These are phyloP conservation scores for Micronycteris hirsuta DNA, from an alignment of 2,113 vertebrate species.

Conservation along the genomic window DNA sequence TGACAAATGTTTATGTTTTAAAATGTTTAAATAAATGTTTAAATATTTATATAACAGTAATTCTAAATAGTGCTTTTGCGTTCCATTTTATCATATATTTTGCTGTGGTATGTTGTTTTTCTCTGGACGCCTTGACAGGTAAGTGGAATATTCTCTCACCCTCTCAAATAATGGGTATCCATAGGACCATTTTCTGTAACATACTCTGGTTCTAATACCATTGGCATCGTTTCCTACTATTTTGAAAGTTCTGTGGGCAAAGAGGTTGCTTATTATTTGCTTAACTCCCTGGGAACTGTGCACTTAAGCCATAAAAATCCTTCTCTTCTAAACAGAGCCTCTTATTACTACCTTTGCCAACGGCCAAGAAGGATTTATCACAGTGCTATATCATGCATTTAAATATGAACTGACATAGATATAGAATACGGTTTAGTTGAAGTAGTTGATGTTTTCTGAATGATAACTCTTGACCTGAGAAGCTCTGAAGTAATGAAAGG, in stretches of 20 bases:
- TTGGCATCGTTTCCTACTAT: not conserved
- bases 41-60: not conserved
- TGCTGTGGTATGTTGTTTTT: not conserved
- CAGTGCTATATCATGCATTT: not conserved
- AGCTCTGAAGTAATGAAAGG: constrained; percentile 55
- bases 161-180: not conserved
- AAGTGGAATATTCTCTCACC: not conserved
- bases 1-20: not conserved
- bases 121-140: not conserved
- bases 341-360: not conserved
- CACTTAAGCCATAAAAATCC: constrained; percentile 43
- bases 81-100: constrained; percentile 9
- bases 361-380: constrained; percentile 29
- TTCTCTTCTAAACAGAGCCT: no score
- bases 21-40: no score
- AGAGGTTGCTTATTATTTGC: not conserved
- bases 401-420: constrained; percentile 36
- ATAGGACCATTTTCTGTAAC: not conserved
- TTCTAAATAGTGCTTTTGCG: not conserved
- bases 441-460: constrained; percentile 58
- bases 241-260: constrained; percentile 15
- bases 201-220: not conserved
- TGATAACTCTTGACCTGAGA: constrained; percentile 67
- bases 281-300: constrained; percentile 34
- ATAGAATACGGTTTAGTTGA: constrained; percentile 27